Conservation (phyloP, 2,888 invertebrate species). For the Catonia carolina region DNA sequence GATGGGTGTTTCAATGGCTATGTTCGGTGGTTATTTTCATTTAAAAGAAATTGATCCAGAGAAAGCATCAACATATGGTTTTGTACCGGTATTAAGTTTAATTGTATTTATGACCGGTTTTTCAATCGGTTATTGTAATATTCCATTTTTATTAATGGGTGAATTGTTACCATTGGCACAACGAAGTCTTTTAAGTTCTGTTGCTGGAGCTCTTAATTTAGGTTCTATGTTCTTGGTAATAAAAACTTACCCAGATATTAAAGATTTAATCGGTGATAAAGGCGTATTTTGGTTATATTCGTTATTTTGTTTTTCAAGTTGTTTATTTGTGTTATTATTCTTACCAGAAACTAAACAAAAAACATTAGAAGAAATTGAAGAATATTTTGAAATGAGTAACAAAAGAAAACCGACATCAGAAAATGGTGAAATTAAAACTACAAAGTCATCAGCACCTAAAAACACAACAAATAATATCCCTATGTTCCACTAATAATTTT, state of each 20-base stretch:
- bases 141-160: constrained; percentile 55
- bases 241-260: constrained; percentile 46
- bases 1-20: constrained; percentile 49
- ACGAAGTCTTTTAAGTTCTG: constrained; percentile 50
- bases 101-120: constrained; percentile 55
- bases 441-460: no score
- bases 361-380: constrained; percentile 57
- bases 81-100: constrained; percentile 50
- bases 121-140: constrained; percentile 55
- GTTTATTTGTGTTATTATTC: constrained; percentile 48
- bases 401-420: no score
- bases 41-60: constrained; percentile 39
- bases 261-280: constrained; percentile 46
- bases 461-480: no score
- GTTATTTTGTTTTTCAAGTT: constrained; percentile 47
- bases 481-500: no score
- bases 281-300: constrained; percentile 54
- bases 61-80: constrained; percentile 35
- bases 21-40: constrained; percentile 51
- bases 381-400: constrained; percentile 10
- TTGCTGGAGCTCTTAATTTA: constrained; percentile 51
- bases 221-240: constrained; percentile 52
- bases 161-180: constrained; percentile 55
- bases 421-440: no score
- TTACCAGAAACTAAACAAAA: constrained; percentile 67